These are phyloP conservation scores for Hirundichthys speculiger DNA, from an alignment of 2,113 vertebrate species.

Conservation along the genomic window DNA sequence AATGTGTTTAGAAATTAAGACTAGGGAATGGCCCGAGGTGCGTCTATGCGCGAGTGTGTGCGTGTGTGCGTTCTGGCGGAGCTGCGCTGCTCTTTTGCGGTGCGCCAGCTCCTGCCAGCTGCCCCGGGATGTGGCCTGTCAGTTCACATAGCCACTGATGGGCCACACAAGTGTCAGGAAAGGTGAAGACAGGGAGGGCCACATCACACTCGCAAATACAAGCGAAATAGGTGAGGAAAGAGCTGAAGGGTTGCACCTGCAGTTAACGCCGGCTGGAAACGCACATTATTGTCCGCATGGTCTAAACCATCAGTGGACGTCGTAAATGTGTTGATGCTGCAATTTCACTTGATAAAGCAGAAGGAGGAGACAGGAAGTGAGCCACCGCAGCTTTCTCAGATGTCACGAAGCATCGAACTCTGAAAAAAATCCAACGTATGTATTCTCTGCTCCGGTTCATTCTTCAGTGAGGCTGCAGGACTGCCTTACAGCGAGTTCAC, in stretches of 20 bases:
- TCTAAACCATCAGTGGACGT: neutral
- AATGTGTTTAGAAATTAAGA: constrained; percentile 98
- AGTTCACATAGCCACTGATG: constrained; percentile 95
- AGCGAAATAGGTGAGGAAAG: constrained; percentile 10
- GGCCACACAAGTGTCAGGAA: constrained; percentile 93
- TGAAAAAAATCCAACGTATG: constrained; percentile 1
- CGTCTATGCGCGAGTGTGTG: constrained; percentile 32
- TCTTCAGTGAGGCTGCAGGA: constrained; percentile 11
- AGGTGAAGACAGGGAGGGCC: constrained; percentile 89
- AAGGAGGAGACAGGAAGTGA: neutral
- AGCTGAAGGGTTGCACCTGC: neutral
- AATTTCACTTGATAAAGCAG: neutral
- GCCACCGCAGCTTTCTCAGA: constrained; percentile 3
- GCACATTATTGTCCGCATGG: neutral
- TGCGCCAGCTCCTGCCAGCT: constrained; percentile 86
- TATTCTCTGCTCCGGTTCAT: constrained; percentile 25
- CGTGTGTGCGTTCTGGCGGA: constrained; percentile 34
- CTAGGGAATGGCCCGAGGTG: constrained; percentile 66
- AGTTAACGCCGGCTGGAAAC: neutral
- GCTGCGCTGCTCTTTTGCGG: constrained; percentile 92
- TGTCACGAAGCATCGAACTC: constrained; percentile 25
- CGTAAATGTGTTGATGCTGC: too few relatives aligned
- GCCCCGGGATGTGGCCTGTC: constrained; percentile 98
- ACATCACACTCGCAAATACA: constrained; percentile 9
- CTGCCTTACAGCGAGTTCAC: neutral